Conservation (phyloP, 1,140 invertebrate genomes). For the Drosophila pectinifera region DNA sequence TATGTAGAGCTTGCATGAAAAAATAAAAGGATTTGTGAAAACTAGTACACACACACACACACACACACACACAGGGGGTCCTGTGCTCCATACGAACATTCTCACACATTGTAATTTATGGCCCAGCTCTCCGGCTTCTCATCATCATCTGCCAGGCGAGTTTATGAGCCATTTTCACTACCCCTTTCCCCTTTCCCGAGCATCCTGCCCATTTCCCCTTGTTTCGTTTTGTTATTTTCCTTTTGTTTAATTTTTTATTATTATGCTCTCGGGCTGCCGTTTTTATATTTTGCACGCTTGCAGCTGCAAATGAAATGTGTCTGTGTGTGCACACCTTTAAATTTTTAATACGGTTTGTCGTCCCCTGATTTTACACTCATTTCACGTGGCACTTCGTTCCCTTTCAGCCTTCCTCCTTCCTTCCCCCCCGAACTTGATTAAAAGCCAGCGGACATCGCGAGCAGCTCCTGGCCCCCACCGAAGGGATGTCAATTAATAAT, state of each 20-base stretch:
- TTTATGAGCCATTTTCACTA: conserved; percentile 55
- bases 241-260: conserved; percentile 73
- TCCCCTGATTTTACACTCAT: conserved; percentile 62
- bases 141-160: conserved; percentile 55
- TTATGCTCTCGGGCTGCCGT: conserved; percentile 42
- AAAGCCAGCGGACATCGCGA: conserved; percentile 27
- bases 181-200: background rate
- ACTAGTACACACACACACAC: conserved; percentile 22
- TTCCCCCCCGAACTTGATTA: conserved; percentile 28
- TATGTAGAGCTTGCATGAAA: conserved; percentile 27
- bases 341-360: conserved; percentile 69
- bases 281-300: conserved; percentile 35
- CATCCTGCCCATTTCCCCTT: conserved; percentile 1
- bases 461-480: background rate
- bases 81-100: background rate
- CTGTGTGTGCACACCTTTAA: conserved; percentile 53
- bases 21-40: conserved; percentile 61
- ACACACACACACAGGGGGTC: background rate
- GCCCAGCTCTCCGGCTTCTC: conserved; percentile 40
- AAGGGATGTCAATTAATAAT: conserved; percentile 59
- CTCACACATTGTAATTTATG: conserved; percentile 72
- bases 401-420: conserved; percentile 3
- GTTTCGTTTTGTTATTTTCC: conserved; percentile 49
- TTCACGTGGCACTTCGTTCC: conserved; percentile 25
- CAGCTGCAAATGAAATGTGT: conserved; percentile 61